phyloP scores from a whole-genome alignment of 1,140 invertebrate species.

The Eufriesea mexicana region DNA sequence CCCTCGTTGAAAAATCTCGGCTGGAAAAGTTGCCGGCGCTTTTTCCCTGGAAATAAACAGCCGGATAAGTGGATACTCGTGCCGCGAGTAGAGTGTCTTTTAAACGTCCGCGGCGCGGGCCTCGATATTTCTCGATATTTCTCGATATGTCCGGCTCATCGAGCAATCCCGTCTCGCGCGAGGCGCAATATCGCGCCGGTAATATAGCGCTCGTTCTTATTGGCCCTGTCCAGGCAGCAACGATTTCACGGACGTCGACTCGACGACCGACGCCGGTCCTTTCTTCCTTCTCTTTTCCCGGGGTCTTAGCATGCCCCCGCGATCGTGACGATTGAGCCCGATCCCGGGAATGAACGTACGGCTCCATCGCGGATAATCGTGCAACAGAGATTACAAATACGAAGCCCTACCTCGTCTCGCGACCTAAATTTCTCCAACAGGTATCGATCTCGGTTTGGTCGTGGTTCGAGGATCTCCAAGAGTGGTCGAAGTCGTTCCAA shows the following conservation, averaged over 20 bases:
- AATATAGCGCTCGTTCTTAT: slow-evolving; percentile 39
- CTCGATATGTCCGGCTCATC: slow-evolving; percentile 46
- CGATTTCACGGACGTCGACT: slow-evolving; percentile 44
- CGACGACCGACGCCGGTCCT: neutral
- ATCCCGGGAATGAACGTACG: too few species aligned
- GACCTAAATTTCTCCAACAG: neutral
- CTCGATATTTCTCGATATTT: slow-evolving; percentile 45
- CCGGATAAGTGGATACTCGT: slow-evolving; percentile 16
- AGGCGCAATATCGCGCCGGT: slow-evolving; percentile 39
- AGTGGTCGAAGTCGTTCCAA: too few species aligned
- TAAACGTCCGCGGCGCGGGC: slow-evolving; percentile 25
- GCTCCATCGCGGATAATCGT: neutral
- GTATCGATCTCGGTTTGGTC: too few species aligned
- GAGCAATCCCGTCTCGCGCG: slow-evolving; percentile 37
- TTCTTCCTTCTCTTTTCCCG: neutral
- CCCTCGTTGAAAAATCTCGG: neutral
- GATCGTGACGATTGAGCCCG: slow-evolving; percentile 20
- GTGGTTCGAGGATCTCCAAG: too few species aligned
- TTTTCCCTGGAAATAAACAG: slow-evolving; percentile 15
- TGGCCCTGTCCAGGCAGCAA: slow-evolving; percentile 13
- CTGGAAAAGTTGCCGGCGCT: neutral
- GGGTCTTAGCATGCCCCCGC: too few species aligned
- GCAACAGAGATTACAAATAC: neutral
- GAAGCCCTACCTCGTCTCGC: neutral
- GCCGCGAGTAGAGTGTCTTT: slow-evolving; percentile 34